phyloP scores from a whole-genome alignment of 2,113 vertebrate species.

The Accipiter cooperii region DNA sequence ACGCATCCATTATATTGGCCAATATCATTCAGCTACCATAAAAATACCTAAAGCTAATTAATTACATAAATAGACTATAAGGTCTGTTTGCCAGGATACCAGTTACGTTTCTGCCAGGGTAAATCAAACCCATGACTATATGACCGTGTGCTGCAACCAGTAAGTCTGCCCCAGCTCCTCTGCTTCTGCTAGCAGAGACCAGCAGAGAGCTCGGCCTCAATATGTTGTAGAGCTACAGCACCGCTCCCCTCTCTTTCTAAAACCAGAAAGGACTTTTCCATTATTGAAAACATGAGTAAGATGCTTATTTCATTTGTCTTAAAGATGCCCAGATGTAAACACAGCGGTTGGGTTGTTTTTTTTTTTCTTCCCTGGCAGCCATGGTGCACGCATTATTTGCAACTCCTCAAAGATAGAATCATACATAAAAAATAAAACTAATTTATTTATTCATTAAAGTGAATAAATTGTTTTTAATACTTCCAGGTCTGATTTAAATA shows the following conservation, averaged over 20 bases:
- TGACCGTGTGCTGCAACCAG: not conserved
- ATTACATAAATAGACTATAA: slow-evolving; percentile 15
- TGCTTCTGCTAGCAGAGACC: not conserved
- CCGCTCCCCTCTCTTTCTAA: not conserved
- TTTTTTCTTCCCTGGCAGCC: slow-evolving; percentile 22
- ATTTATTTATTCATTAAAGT: slow-evolving; percentile 77
- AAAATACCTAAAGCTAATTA: not conserved
- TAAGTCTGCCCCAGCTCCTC: not conserved
- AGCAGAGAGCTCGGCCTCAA: not conserved
- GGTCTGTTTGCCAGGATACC: not conserved
- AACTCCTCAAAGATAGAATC: slow-evolving; percentile 71
- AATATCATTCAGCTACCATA: not conserved
- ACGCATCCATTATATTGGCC: slow-evolving; percentile 12
- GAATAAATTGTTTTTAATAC: slow-evolving; percentile 71
- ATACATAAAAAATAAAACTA: slow-evolving; percentile 76
- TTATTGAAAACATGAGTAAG: not conserved
- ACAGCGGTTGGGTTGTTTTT: not conserved
- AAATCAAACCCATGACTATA: not conserved
- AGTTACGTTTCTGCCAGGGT: not conserved
- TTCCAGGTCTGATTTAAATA: slow-evolving; percentile 74
- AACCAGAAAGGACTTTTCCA: not conserved
- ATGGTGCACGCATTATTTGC: slow-evolving; percentile 24
- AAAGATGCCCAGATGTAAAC: slow-evolving; percentile 40
- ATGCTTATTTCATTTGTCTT: slow-evolving; percentile 14
- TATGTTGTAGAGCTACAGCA: not conserved